Conservation (phyloP, 2,113 vertebrate genomes). For the Nycticebus coucang region DNA sequence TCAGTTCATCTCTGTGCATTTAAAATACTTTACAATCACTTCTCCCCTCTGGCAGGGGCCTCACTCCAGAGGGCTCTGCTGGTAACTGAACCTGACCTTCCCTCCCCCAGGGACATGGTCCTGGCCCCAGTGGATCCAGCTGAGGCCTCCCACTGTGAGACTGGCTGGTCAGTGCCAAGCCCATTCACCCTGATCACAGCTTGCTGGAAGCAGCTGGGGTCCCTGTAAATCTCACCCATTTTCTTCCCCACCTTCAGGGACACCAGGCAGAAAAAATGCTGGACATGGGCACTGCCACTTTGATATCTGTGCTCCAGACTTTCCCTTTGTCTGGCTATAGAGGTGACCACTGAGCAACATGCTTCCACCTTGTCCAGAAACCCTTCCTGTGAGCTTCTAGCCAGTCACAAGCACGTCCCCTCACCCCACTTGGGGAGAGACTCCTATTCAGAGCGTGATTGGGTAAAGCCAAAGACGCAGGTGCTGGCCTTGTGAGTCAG, state of each 20-base stretch:
- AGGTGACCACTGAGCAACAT: no score
- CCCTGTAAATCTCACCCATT: neutral
- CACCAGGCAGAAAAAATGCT: accelerated
- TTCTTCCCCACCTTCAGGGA: accelerated
- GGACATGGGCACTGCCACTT: accelerated
- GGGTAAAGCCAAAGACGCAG: neutral
- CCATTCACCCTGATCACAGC: accelerated
- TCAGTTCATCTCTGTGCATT: neutral
- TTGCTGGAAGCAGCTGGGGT: neutral
- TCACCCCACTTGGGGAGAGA: neutral
- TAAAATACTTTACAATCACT: accelerated
- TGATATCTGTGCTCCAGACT: neutral
- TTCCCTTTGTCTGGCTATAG: no score
- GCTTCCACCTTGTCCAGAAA: neutral
- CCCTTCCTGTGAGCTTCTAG: neutral
- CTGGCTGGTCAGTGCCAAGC: neutral
- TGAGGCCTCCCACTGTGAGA: neutral
- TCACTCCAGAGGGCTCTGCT: neutral
- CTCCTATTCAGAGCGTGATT: neutral
- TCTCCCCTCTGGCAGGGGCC: neutral
- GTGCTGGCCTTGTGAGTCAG: no score
- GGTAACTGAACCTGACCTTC: no score
- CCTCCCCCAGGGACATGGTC: no score
- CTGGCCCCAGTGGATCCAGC: neutral
- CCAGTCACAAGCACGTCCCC: no score